Conservation (phyloP, 2,888 invertebrate species). For the Tetranychus piercei region DNA sequence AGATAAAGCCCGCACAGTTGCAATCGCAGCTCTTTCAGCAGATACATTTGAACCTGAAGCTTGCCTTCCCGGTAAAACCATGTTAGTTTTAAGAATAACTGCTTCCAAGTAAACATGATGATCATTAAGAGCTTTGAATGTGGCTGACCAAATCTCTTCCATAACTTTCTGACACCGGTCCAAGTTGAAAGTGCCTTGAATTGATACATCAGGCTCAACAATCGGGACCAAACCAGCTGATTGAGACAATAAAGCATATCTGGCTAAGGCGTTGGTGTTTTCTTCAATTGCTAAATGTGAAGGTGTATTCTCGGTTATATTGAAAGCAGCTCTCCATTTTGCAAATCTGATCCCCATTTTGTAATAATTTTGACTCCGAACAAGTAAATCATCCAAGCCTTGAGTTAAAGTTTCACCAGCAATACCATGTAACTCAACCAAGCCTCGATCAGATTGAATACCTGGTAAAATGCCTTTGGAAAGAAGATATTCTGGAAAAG, state of each 20-base stretch:
- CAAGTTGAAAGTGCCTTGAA: slow-evolving; percentile 91
- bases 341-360: slow-evolving; percentile 93
- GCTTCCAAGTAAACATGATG: slow-evolving; percentile 96
- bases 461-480: slow-evolving; percentile 81
- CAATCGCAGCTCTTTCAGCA: slow-evolving; percentile 67
- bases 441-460: slow-evolving; percentile 89
- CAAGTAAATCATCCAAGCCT: slow-evolving; percentile 78
- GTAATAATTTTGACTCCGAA: slow-evolving; percentile 89
- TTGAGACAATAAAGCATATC: slow-evolving; percentile 55
- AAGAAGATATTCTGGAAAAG: slow-evolving; percentile 63
- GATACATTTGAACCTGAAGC: slow-evolving; percentile 53
- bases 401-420: slow-evolving; percentile 93
- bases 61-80: slow-evolving; percentile 90
- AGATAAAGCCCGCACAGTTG: slow-evolving; percentile 77
- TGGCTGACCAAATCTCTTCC: slow-evolving; percentile 78
- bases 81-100: slow-evolving; percentile 96
- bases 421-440: slow-evolving; percentile 78
- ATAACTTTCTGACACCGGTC: slow-evolving; percentile 83
- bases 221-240: slow-evolving; percentile 87
- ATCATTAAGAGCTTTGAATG: slow-evolving; percentile 87
- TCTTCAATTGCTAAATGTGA: slow-evolving; percentile 75
- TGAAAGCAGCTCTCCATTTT: slow-evolving; percentile 91
- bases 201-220: slow-evolving; percentile 93
- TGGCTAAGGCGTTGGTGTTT: slow-evolving; percentile 86
- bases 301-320: slow-evolving; percentile 75